Conservation (phyloP, 30 jellyfish, hydroid and myxozoan genomes). For the Chrysaora quinquecirrha region DNA sequence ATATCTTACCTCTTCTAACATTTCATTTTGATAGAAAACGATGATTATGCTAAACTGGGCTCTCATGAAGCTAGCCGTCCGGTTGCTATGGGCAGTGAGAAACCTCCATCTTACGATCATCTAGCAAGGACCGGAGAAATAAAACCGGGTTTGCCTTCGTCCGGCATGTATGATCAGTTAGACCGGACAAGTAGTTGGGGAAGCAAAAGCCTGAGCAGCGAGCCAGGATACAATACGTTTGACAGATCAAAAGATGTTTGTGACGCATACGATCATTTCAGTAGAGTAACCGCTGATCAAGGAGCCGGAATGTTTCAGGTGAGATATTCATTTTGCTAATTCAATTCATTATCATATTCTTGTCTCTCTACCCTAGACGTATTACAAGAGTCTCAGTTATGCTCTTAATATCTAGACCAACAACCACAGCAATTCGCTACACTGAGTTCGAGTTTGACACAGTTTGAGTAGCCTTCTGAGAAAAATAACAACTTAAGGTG, state of each 20-base stretch:
- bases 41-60: constrained; percentile 30
- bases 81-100: constrained; percentile 25
- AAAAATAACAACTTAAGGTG: no score
- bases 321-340: not conserved
- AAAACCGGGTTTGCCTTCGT: constrained; percentile 24
- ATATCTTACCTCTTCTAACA: no score
- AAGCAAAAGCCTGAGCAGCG: constrained; percentile 30
- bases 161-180: constrained; percentile 68
- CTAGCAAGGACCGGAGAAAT: constrained; percentile 59
- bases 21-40: not conserved
- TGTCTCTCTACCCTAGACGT: no score
- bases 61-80: constrained; percentile 43
- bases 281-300: constrained; percentile 24
- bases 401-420: no score
- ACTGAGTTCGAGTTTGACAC: no score
- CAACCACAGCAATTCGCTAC: no score
- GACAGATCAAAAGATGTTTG: constrained; percentile 25
- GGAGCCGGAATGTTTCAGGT: constrained; percentile 40
- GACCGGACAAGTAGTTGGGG: constrained; percentile 73
- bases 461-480: no score
- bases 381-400: no score
- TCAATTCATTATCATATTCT: no score
- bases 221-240: constrained; percentile 40
- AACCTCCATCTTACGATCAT: constrained; percentile 65
- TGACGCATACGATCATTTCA: constrained; percentile 54